Evolutionary conservation across 2,888 invertebrate genomes (phyloP), one percentile per base, ranked within the genome.

Genomic region (Cantharis flavilabris): DNA sequence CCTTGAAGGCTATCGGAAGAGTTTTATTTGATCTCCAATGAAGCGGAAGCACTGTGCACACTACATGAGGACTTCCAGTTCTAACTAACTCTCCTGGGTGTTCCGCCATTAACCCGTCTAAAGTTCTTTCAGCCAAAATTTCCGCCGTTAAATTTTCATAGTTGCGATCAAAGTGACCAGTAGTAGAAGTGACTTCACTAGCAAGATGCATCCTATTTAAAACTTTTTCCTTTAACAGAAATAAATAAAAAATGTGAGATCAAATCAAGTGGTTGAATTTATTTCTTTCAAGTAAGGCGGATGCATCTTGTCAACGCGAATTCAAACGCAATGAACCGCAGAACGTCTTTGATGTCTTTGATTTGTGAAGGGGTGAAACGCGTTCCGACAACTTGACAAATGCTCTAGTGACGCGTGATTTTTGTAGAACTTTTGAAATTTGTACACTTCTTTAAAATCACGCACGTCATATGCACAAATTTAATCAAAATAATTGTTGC

Each of bases 1-100:
- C 98, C 89, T 98, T 98, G 90, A 99, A 99, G 73, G 98, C 97
- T 78, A 97, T 94, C 70, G 99, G 99, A 79, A 99, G 91, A 4
- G 98, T 98, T 90, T 99, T 99, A 90, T 99, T 99, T 73, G 98
- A 97, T 82, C 99, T 92, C 98, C 99, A 99, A 88, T 99, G 99
- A 2, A 95, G 94, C 78, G 99, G 99, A 83, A 99, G 89, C 67
- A 96, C 96, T 62, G 98, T 97, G 89, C 98, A 99, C 80, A 98
- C 96, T 85, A 99, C 94, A 88, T 98, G 96, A 30, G 98, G 98
- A 86, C 96, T 96, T 83, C 96, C 93, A 62, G 98, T 98, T 85
- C 97, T 91, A 83, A 98, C 96, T 84, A 98, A 90, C 89, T 98
- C 98, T 33, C 97, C 97, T 5, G 97, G 96, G 89, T 97, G 96